Evolutionary conservation across 2,113 vertebrate genomes (phyloP), one percentile per base, ranked within the genome.

Genomic region (Cardinalis cardinalis): DNA sequence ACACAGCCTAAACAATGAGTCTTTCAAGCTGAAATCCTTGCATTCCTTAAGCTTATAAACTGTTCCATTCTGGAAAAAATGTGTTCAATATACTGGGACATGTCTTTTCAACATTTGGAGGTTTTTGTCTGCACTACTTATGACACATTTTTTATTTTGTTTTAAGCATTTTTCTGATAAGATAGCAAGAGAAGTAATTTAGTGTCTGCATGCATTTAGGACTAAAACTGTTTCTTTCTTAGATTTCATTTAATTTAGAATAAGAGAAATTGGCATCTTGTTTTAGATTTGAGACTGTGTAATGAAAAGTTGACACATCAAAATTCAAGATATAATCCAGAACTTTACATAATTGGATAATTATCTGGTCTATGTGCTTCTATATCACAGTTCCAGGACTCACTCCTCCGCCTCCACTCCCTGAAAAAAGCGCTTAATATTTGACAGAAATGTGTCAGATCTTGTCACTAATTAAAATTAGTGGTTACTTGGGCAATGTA

Each of bases 11-110:
- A 96, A 92, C 94, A 96, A 70, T 79, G 26, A 82, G 66, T 65
- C 89, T 96, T 84, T 92, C 66, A 91, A 93, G 74, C 74, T 87
- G 87, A 79, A 87, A 72, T 93, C 78, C 59, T 87, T 65, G 46
- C 93, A 95, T 96, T 96, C 89, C 89, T 91, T 79, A 82, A 76
- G 52, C 26, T 91, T 94, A 73, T 76, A 79, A 94, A 89, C 51
- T 43, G 41, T 72, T 92, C 28, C 44, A 9, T 89, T 72, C 32
- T 64, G 46, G 73, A 58, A 58, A n/a, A 61, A 76, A 49, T 68
- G 53, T 84, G 46, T 83, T 93, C 55, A 73, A 1, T 73, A 79
- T 73, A 60, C 29, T 53, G 58, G 32, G 29, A 72, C 14, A 14
- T 64, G 61, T 69, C 81, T 71, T 6, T 74, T 86, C 73, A 91